Evolutionary conservation across 2,888 invertebrate genomes (phyloP), one percentile per base, ranked within the genome.

Genomic region (Sphecodes monilicornis): DNA sequence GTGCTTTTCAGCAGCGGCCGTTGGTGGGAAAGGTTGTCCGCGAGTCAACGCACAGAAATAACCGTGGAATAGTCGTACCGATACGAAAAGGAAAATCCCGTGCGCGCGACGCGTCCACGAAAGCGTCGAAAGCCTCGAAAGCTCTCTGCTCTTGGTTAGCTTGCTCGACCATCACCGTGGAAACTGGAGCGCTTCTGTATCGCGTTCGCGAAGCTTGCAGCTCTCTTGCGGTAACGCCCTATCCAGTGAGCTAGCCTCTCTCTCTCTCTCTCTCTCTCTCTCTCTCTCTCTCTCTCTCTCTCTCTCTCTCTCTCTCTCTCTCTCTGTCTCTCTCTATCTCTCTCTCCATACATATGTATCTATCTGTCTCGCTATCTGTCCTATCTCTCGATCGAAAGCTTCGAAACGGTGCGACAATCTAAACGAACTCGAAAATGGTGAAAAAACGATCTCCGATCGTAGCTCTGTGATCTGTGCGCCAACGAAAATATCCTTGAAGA

Each of bases 1-100:
- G 81, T 81, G 76, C 68, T 80, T 85, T 87, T 85, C 50, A 79
- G 29, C 70, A 71, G 80, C 68, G 64, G 78, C 70, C 73, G 71
- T n/a, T 54, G 60, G 70, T 78, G 64, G 69, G 60, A 77, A 80
- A 81, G 60, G 85, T 78, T 69, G 85, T 80, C 71, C 60, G 46
- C 26, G 76, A 75, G 78, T 79, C 46, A 50, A 39, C 54, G 46
- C 32, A 78, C 78, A 73, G 54, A 82, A 83, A 81, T 87, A 87
- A 71, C 75, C 43, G 69, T 68, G 60, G 69, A 75, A 79, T 50
- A 60, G 72, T 60, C 78, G 72, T 18, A 54, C 73, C 46, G 22
- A 32, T 5, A 66, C 36, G 18, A 39, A n/a, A 39, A 41, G 43
- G n/a, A 66, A 50, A 75, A 75, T 22, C 54, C 32, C 66, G n/a